Evolutionary conservation across 2,888 invertebrate genomes (phyloP).

Genomic region (Hoplodrina blanda): DNA sequence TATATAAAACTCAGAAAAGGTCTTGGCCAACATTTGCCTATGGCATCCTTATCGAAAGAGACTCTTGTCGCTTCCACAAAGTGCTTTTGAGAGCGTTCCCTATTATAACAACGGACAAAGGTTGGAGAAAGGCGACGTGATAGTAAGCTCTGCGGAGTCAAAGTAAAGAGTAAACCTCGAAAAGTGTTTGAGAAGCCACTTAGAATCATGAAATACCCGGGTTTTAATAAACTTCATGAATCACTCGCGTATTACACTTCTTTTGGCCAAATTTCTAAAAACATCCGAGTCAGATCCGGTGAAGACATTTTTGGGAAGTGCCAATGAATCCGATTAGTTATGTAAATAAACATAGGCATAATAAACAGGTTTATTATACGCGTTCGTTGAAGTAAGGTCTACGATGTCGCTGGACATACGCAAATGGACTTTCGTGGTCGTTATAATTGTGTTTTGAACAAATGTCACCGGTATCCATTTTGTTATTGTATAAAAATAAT

Average conservation of each 20-base stretch:
- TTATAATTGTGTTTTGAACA: background rate
- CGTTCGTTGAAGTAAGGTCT: background rate
- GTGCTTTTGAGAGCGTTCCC: conserved; percentile 74
- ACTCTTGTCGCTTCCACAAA: conserved; percentile 78
- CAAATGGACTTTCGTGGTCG: background rate
- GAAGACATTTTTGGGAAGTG: conserved; percentile 40
- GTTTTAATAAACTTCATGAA: background rate
- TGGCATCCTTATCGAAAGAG: conserved; percentile 71
- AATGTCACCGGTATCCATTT: background rate
- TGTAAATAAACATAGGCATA: conserved; percentile 16
- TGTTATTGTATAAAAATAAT: background rate
- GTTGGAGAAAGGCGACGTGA: conserved; percentile 45
- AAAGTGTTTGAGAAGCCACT: conserved; percentile 12
- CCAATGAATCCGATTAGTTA: conserved; percentile 23
- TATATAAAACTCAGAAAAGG: conserved; percentile 23
- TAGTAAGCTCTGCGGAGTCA: conserved; percentile 4
- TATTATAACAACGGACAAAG: conserved; percentile 77
- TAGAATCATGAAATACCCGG: conserved; percentile 23
- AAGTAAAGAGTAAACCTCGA: conserved; percentile 19
- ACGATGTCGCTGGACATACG: too few species aligned
- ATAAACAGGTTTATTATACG: conserved; percentile 21
- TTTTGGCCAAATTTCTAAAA: conserved; percentile 21
- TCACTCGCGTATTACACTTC: conserved; percentile 10
- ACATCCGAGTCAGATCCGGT: conserved; percentile 46
- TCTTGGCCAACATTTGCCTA: conserved; percentile 44